Evolutionary conservation across 2,113 vertebrate genomes (phyloP).

Genomic region (Podocnemis expansa): DNA sequence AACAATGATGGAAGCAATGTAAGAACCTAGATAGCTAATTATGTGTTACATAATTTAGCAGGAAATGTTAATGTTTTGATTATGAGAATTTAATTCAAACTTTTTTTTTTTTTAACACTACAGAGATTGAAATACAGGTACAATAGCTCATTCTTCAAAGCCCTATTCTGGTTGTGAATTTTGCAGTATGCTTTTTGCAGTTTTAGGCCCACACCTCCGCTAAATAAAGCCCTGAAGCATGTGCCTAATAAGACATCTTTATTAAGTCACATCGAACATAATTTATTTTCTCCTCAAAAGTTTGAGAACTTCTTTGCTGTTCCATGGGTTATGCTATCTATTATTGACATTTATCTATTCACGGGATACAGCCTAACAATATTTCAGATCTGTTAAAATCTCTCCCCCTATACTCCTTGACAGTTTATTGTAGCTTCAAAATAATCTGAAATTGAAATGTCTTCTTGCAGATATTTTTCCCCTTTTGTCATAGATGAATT

Average conservation of each 20-base stretch:
- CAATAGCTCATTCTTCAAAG: background rate
- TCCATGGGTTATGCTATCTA: background rate
- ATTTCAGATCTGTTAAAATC: background rate
- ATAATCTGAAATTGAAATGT: background rate
- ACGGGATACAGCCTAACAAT: background rate
- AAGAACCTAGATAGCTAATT: background rate
- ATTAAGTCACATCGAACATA: background rate
- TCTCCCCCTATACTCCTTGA: background rate
- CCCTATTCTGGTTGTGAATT: background rate
- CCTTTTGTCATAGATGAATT: background rate
- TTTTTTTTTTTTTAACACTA: background rate
- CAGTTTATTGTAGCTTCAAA: background rate
- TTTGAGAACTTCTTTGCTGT: background rate
- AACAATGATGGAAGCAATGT: background rate
- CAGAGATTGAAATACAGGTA: background rate
- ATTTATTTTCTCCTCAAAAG: accelerated
- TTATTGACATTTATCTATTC: background rate
- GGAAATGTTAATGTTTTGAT: background rate
- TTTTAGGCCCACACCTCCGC: background rate
- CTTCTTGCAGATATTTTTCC: background rate
- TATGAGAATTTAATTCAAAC: background rate
- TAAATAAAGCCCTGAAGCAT: accelerated
- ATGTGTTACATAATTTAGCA: accelerated
- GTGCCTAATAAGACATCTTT: background rate
- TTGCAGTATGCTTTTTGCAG: background rate